Percentiles rank a stretch among this genome's conserved stretches.
phyloP scores from a whole-genome alignment of 2,797 vertebrate species.

The Epinephelus malabaricus region DNA sequence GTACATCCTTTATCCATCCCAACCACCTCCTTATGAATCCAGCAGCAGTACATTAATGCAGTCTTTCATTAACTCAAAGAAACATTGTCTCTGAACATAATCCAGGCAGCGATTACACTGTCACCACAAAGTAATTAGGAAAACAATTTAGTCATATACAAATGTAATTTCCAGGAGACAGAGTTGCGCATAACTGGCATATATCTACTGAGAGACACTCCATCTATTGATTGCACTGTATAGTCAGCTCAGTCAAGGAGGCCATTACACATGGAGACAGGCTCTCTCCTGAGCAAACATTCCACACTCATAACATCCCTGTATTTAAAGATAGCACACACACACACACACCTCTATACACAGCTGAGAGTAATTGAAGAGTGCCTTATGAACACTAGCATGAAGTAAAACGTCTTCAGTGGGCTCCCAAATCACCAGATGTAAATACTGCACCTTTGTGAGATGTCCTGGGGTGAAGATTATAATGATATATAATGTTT shows the following conservation, averaged over 20 bases:
- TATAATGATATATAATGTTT: slow-evolving; percentile 3
- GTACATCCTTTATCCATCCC: too few species aligned
- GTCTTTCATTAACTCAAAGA: too few species aligned
- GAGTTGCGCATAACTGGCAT: too few species aligned
- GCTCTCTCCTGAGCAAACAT: background rate
- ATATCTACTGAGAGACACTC: slow-evolving; percentile 4
- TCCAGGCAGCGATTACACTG: too few species aligned
- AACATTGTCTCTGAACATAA: too few species aligned
- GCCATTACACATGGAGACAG: background rate
- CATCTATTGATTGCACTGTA: slow-evolving; percentile 9
- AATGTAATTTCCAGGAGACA: background rate
- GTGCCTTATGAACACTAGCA: background rate
- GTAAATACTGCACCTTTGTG: slow-evolving; percentile 3
- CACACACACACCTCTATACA: background rate
- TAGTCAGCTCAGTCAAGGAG: background rate
- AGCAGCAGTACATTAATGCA: too few species aligned
- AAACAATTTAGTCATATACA: too few species aligned
- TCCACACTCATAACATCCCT: background rate
- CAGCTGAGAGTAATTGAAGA: background rate
- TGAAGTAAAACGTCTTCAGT: slow-evolving; percentile 9
- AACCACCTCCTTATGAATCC: too few species aligned
- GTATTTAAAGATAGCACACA: background rate
- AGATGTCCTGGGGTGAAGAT: background rate
- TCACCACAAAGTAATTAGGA: too few species aligned
- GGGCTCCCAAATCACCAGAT: background rate